Percentiles rank a stretch among this genome's conserved stretches.
These are phyloP conservation scores for Megamerina dolium DNA, from an alignment of 2,888 invertebrate species.

Conservation along the genomic window DNA sequence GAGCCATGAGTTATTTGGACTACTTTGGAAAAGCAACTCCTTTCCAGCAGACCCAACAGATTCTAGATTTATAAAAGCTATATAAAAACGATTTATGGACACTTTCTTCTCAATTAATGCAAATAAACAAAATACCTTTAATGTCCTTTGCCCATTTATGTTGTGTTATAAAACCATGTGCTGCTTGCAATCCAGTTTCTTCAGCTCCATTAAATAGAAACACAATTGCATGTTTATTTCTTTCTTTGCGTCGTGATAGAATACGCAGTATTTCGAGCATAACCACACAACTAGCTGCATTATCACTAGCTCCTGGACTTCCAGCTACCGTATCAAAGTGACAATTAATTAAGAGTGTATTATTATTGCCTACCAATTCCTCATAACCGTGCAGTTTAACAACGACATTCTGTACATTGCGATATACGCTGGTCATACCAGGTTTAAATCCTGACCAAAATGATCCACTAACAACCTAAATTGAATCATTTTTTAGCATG, in stretches of 20 bases:
- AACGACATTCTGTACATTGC: slow-evolving; percentile 74
- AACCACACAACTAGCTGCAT: slow-evolving; percentile 52
- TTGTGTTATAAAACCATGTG: slow-evolving; percentile 86
- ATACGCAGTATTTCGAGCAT: slow-evolving; percentile 64
- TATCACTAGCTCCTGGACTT: slow-evolving; percentile 60
- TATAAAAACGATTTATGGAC: not conserved
- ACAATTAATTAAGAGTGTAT: slow-evolving; percentile 77
- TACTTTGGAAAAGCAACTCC: slow-evolving; percentile 82
- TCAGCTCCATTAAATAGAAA: slow-evolving; percentile 72
- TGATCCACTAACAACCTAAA: slow-evolving; percentile 57
- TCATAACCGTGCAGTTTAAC: slow-evolving; percentile 63
- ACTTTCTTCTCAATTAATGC: not conserved
- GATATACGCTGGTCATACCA: slow-evolving; percentile 77
- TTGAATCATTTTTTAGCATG: not conserved
- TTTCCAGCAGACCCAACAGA: slow-evolving; percentile 84
- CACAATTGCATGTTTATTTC: slow-evolving; percentile 56
- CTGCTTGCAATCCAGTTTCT: slow-evolving; percentile 62
- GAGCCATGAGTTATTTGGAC: slow-evolving; percentile 66
- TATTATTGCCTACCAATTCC: slow-evolving; percentile 40
- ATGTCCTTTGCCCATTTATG: slow-evolving; percentile 78
- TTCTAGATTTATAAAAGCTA: slow-evolving; percentile 78
- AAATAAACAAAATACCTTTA: slow-evolving; percentile 24
- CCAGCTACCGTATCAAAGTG: slow-evolving; percentile 87
- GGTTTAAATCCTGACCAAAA: slow-evolving; percentile 68
- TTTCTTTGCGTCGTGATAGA: slow-evolving; percentile 48